phyloP scores from a whole-genome alignment of 1,140 invertebrate genomes.

The Gonioctena quinquepunctata region DNA sequence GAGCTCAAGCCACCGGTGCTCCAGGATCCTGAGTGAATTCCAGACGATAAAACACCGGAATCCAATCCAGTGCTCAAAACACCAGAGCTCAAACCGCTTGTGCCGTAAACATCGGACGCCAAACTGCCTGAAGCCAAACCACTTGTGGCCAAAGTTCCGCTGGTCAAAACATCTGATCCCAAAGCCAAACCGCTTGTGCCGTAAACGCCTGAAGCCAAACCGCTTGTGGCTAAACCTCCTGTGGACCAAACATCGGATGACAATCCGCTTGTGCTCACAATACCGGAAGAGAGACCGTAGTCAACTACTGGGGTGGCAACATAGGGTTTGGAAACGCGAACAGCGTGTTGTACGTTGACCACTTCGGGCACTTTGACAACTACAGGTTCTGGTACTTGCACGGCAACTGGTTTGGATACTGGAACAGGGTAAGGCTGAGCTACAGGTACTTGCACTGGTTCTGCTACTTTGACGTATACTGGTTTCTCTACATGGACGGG shows the following conservation, averaged over 20 bases:
- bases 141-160: not conserved
- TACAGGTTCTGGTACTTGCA: slow-evolving; percentile 38
- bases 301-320: not conserved
- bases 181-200: not conserved
- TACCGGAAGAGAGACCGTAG: not conserved
- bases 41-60: too few relatives aligned
- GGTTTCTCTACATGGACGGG: slow-evolving; percentile 50
- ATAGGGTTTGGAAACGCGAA: not conserved
- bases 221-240: not conserved
- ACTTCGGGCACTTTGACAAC: slow-evolving; percentile 35
- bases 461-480: slow-evolving; percentile 51
- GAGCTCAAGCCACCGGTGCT: not conserved
- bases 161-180: not conserved
- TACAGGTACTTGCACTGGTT: slow-evolving; percentile 48
- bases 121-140: not conserved
- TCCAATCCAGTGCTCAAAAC: not conserved
- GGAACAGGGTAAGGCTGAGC: slow-evolving; percentile 47
- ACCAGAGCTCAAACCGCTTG: not conserved
- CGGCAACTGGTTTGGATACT: slow-evolving; percentile 40
- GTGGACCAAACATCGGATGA: not conserved
- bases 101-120: not conserved
- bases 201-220: not conserved
- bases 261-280: not conserved
- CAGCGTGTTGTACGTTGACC: not conserved
- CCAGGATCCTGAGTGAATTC: not conserved